Evolutionary conservation across 2,797 vertebrate genomes (phyloP).

Genomic region (Mus spretus): DNA sequence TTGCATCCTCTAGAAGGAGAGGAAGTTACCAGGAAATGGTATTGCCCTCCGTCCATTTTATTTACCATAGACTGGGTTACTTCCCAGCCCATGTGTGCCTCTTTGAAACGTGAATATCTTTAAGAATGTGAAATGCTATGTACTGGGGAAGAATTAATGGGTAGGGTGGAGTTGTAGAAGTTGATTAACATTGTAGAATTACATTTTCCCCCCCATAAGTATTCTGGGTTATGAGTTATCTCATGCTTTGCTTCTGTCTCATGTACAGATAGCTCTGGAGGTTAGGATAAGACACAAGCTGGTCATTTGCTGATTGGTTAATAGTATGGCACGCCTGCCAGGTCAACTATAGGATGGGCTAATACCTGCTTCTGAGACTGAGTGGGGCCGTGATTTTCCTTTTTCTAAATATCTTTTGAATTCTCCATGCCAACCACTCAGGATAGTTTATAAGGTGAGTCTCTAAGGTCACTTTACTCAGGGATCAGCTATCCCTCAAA

Average conservation of each 20-base stretch:
- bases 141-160: neutral
- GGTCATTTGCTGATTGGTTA: neutral
- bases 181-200: neutral
- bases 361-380: neutral
- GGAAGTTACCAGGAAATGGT: neutral
- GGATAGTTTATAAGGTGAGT: neutral
- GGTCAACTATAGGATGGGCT: neutral
- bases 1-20: neutral
- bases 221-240: neutral
- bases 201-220: neutral
- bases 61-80: neutral
- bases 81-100: neutral
- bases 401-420: neutral
- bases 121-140: neutral
- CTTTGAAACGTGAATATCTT: neutral
- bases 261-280: too few relatives aligned
- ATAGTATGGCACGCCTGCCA: neutral
- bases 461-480: neutral
- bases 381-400: neutral
- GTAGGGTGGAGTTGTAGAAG: neutral
- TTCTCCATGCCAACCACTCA: neutral
- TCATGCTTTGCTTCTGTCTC: neutral
- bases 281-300: neutral
- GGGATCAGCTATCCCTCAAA: too few relatives aligned
- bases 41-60: neutral